phyloP scores from a whole-genome alignment of 2,113 vertebrate species.

The Vombatus ursinus region DNA sequence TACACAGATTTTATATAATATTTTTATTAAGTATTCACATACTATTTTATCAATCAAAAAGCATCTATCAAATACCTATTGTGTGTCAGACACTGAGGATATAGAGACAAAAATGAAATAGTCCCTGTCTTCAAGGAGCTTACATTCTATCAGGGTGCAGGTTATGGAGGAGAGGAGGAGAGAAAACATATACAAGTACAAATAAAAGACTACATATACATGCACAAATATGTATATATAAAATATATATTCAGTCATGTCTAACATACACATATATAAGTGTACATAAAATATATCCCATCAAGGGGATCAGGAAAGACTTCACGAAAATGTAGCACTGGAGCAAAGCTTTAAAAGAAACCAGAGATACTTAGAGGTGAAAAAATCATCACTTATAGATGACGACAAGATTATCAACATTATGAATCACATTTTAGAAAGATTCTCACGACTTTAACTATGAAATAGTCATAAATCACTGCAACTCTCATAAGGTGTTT shows the following conservation, averaged over 20 bases:
- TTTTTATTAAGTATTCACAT: not conserved
- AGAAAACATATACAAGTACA: not conserved
- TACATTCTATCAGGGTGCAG: not conserved
- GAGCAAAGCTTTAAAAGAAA: not conserved
- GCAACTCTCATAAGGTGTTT: not conserved
- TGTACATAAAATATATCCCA: not conserved
- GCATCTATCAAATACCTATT: not conserved
- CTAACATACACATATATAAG: not conserved
- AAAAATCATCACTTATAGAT: not conserved
- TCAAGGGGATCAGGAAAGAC: not conserved
- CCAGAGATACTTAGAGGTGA: not conserved
- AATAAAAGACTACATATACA: not conserved
- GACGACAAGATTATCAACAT: not conserved
- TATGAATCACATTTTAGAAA: not conserved
- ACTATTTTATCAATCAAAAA: not conserved
- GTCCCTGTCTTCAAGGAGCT: not conserved
- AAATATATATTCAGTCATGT: too few relatives aligned
- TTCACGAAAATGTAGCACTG: not conserved
- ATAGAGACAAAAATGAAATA: not conserved
- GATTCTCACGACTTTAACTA: not conserved
- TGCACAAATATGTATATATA: too few relatives aligned
- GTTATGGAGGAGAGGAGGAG: not conserved
- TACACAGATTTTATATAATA: not conserved
- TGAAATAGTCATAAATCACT: not conserved
- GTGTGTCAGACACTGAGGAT: not conserved